A percentile compares a stretch with the other conserved stretches of the same genome.
These are phyloP conservation scores for Otus sunia DNA, from an alignment of 2,113 vertebrate genomes.

Conservation along the genomic window DNA sequence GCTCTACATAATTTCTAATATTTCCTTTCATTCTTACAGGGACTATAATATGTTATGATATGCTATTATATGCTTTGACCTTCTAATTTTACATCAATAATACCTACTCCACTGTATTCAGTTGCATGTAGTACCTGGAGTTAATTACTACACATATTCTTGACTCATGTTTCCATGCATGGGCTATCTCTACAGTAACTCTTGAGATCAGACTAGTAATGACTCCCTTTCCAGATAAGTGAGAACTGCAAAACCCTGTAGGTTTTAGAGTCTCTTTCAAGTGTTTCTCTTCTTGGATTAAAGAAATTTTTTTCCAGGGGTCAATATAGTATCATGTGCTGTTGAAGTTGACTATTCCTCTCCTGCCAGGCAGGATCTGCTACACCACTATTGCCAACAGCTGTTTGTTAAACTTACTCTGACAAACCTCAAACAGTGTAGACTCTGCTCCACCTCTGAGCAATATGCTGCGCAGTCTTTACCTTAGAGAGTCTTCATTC, in stretches of 20 bases:
- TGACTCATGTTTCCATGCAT: background rate
- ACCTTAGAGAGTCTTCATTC: background rate
- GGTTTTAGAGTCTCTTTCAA: background rate
- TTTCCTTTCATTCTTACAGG: background rate
- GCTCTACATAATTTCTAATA: background rate
- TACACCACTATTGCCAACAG: background rate
- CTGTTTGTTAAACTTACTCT: background rate
- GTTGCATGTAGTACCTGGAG: background rate
- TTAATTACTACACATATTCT: background rate
- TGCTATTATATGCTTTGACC: background rate
- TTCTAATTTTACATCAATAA: background rate
- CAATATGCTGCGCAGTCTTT: background rate
- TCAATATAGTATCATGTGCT: background rate
- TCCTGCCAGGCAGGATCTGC: background rate
- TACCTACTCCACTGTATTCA: background rate
- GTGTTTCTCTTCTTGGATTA: background rate
- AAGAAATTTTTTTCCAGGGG: background rate
- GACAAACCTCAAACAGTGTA: background rate
- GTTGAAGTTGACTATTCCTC: background rate
- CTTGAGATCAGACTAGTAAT: background rate
- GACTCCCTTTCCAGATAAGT: background rate
- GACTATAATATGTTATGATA: background rate
- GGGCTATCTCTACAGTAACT: background rate
- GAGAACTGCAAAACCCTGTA: background rate
- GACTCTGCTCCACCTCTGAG: background rate